Base-by-base conservation (phyloP, 2,888 invertebrate genomes). In the Ennomos quercinarius region DNA sequence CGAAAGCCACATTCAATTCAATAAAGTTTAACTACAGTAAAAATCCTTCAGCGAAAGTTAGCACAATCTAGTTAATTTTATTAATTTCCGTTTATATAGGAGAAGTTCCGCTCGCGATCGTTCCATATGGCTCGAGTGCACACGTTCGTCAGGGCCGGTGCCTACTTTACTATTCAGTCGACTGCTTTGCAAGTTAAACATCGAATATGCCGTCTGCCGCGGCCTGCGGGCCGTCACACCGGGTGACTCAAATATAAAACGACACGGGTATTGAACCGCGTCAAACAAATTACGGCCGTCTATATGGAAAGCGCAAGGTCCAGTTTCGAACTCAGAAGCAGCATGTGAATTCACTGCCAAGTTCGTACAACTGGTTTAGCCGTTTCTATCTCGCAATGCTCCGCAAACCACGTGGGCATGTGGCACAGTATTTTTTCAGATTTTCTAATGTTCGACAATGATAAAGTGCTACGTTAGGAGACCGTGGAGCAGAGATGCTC, bases 331-430 rank as follows among this genome's bases (percentile, higher is more conserved):
- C 3, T n/a, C 0, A 34, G 10, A 41, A 5, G 9, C 34, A 64
- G 61, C 46, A 43, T 34, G 53, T 73, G 76, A 84, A 84, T 88
- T 89, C 87, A 87, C 80, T 88, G 88, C 88, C 90, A 91, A 89
- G 89, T 88, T 88, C 87, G 86, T 80, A 83, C 79, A 84, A 89
- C 87, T 83, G 82, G 85, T 88, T 89, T 76, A 70, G 74, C 45
- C 74, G 73, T 87, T 83, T 84, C 83, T 77, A 74, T 83, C 60
- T 76, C 73, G 71, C 77, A 69, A 74, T 70, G 69, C 61, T 64
- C 66, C 62, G 64, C 68, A 70, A 70, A 13, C 80, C 87, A 87
- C 86, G 85, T 87, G 88, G 80, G 60, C 46, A 71, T 74, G 76
- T 81, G 80, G 72, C 79, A 83, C 73, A 84, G 72, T n/a, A n/a